Conservation (phyloP, 2,797 vertebrate genomes). For the Tragelaphus oryx region DNA sequence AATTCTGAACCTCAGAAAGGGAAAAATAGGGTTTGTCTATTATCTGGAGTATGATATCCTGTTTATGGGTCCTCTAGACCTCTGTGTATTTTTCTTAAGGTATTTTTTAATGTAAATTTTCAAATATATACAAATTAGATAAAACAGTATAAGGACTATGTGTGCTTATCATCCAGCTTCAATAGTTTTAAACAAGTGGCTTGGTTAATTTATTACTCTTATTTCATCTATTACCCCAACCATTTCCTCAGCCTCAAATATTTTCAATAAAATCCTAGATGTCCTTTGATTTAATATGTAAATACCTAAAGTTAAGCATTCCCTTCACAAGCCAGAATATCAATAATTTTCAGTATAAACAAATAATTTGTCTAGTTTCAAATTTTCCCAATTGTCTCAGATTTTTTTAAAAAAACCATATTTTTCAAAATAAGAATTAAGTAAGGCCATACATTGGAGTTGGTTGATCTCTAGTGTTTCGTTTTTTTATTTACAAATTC, state of each 20-base stretch:
- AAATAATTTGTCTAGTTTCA: background rate
- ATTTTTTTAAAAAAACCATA: background rate
- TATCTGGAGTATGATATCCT: background rate
- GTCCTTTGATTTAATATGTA: background rate
- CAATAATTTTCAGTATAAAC: background rate
- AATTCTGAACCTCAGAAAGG: background rate
- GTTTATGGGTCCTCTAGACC: background rate
- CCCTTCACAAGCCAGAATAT: background rate
- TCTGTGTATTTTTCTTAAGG: background rate
- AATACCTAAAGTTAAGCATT: background rate
- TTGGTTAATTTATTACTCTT: background rate
- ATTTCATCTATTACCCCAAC: background rate
- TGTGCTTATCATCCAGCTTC: background rate
- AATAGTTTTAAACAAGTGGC: background rate
- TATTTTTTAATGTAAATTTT: background rate
- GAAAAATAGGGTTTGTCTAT: background rate
- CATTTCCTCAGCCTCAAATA: background rate
- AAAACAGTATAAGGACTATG: background rate
- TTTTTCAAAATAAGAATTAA: background rate
- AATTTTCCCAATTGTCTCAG: background rate
- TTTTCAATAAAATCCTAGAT: background rate
- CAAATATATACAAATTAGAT: background rate
- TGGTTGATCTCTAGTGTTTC: background rate
- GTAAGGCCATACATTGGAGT: background rate
- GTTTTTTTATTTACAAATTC: background rate